Conservation (phyloP, 2,113 vertebrate genomes). For the Podarcis raffonei region DNA sequence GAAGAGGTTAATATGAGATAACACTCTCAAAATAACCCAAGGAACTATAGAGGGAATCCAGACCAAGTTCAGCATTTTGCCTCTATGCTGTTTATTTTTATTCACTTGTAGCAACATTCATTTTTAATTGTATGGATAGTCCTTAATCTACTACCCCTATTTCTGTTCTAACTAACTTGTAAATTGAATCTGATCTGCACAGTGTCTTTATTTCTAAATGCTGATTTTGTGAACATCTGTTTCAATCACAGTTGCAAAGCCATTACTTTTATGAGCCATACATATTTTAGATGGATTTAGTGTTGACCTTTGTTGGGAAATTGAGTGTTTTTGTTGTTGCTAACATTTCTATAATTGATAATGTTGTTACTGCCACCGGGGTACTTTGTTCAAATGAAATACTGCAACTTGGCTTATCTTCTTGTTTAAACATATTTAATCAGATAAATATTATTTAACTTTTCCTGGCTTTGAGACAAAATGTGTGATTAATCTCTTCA, state of each 20-base stretch:
- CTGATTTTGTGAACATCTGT: slow-evolving; percentile 79
- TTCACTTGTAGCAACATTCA: not conserved
- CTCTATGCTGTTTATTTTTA: not conserved
- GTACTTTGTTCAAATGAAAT: slow-evolving; percentile 59
- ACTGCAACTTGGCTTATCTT: slow-evolving; percentile 47
- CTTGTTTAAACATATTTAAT: slow-evolving; percentile 56
- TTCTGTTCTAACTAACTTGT: slow-evolving; percentile 63
- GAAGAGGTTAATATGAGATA: not conserved
- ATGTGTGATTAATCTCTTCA: slow-evolving; percentile 46
- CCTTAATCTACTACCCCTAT: slow-evolving; percentile 43
- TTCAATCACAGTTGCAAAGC: slow-evolving; percentile 69
- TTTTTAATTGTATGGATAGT: slow-evolving; percentile 10
- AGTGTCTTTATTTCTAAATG: slow-evolving; percentile 72
- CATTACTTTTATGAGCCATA: slow-evolving; percentile 76
- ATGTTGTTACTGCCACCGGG: slow-evolving; percentile 62
- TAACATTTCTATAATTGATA: slow-evolving; percentile 76
- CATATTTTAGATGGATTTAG: slow-evolving; percentile 77
- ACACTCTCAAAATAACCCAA: not conserved
- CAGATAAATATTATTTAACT: slow-evolving; percentile 60
- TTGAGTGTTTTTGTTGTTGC: slow-evolving; percentile 75
- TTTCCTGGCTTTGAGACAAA: slow-evolving; percentile 52
- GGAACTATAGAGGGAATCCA: not conserved
- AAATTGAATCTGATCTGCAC: slow-evolving; percentile 70
- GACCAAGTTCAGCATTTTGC: not conserved
- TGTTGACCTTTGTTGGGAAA: slow-evolving; percentile 76